phyloP scores from a whole-genome alignment of 2,113 vertebrate genomes.

The Andinoacara biseriatus region DNA sequence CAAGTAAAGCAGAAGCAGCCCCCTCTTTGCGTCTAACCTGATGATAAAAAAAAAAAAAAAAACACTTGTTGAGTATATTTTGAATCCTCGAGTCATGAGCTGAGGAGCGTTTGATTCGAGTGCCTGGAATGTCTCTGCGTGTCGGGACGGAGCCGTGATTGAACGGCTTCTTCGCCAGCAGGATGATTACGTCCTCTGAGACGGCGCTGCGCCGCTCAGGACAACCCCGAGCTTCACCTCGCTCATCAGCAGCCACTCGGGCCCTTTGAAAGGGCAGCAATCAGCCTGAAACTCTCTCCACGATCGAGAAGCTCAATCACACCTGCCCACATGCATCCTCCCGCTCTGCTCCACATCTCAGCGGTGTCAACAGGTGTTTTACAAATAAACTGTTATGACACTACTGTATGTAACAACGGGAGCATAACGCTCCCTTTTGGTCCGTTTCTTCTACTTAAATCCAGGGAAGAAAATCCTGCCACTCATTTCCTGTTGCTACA shows the following conservation, averaged over 20 bases:
- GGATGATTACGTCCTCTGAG: conserved; percentile 29
- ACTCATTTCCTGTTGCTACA: background rate
- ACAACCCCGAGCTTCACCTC: conserved; percentile 5
- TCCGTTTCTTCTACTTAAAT: background rate
- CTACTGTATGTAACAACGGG: fast-evolving
- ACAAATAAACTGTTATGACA: background rate
- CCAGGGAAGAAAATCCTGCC: background rate
- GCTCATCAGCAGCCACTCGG: background rate
- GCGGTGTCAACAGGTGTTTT: background rate
- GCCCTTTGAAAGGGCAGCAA: conserved; percentile 1
- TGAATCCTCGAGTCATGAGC: conserved; percentile 12
- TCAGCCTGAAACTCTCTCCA: conserved; percentile 15
- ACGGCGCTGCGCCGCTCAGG: background rate
- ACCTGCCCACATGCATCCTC: background rate
- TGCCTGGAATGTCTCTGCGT: background rate
- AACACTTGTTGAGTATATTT: conserved; percentile 11
- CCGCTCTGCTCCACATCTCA: background rate
- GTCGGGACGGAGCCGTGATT: conserved; percentile 6
- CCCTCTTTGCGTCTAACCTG: background rate
- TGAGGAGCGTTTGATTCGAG: conserved; percentile 46
- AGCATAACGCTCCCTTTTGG: fast-evolving
- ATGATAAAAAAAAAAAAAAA: conserved; percentile 15
- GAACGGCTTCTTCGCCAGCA: background rate
- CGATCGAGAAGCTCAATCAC: background rate
- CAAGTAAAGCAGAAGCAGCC: background rate